A percentile compares a stretch with the other conserved stretches of the same genome.
Evolutionary conservation across 2,888 invertebrate genomes (phyloP).

Genomic region (Physocephala rufipes): DNA sequence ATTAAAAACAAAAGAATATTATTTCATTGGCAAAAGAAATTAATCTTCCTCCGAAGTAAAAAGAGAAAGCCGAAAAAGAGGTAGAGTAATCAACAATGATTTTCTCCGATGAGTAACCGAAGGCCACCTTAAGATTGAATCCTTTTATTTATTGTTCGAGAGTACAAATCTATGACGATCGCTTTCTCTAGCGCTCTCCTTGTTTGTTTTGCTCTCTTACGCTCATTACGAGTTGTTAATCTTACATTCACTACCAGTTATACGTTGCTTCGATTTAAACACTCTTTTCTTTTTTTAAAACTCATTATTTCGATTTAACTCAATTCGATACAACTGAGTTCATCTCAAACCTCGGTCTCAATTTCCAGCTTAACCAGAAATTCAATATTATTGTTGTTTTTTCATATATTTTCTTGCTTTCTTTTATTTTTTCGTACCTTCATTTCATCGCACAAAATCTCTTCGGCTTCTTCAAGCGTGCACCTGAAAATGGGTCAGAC

Average conservation of each 20-base stretch:
- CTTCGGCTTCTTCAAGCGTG: slow-evolving; percentile 45
- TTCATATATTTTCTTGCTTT: slow-evolving; percentile 19
- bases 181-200: background rate
- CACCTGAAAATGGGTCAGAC: slow-evolving; percentile 75
- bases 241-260: background rate
- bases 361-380: background rate
- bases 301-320: background rate
- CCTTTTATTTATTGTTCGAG: background rate
- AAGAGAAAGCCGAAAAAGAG: too few relatives aligned
- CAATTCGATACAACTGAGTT: background rate
- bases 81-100: too few relatives aligned
- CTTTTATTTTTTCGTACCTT: slow-evolving; percentile 34
- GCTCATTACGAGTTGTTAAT: background rate
- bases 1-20: too few relatives aligned
- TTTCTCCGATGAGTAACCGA: too few relatives aligned
- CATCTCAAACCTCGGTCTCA: slow-evolving; percentile 9
- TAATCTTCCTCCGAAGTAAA: too few relatives aligned
- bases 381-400: slow-evolving; percentile 32
- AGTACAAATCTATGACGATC: background rate
- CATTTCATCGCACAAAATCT: slow-evolving; percentile 16
- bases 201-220: slow-evolving; percentile 3
- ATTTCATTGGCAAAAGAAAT: too few relatives aligned
- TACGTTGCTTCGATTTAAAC: too few relatives aligned
- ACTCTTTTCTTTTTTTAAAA: too few relatives aligned
- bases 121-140: too few relatives aligned